A percentile compares a stretch with the other conserved stretches of the same genome.
Evolutionary conservation across 2,888 invertebrate species (phyloP).

Genomic region (Morpho helenor): DNA sequence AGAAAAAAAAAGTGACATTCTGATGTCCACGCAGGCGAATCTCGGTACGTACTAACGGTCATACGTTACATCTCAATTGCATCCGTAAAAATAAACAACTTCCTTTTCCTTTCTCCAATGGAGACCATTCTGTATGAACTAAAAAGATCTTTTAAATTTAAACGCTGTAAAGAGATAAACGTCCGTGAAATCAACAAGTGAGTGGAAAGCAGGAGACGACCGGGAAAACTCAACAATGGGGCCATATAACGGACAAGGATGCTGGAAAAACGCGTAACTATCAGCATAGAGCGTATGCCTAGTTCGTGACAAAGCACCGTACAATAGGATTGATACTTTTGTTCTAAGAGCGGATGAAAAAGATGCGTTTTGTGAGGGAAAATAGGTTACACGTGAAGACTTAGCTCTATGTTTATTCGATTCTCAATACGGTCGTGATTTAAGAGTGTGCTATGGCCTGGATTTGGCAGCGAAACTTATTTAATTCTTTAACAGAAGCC

Average conservation of each 20-base stretch:
- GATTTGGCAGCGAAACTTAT: too few species aligned
- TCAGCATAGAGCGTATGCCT: not conserved
- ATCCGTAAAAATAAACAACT: too few species aligned
- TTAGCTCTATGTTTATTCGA: not conserved
- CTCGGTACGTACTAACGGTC: too few species aligned
- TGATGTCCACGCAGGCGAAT: too few species aligned
- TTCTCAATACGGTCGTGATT: too few species aligned
- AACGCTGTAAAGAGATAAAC: not conserved
- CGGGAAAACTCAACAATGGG: not conserved
- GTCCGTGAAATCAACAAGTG: constrained; percentile 3
- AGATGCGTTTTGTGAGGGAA: constrained; percentile 3
- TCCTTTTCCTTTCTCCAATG: too few species aligned
- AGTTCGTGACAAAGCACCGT: constrained; percentile 3
- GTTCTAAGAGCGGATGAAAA: constrained; percentile 10
- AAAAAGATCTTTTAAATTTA: constrained; percentile 2
- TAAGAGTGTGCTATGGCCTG: too few species aligned
- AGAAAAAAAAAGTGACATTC: too few species aligned
- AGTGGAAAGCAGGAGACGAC: not conserved
- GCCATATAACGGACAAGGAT: not conserved
- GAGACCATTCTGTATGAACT: too few species aligned
- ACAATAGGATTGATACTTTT: constrained; percentile 9
- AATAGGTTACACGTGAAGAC: constrained; percentile 2
- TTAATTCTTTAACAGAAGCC: too few species aligned
- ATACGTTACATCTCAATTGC: too few species aligned
- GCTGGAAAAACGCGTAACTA: not conserved